A percentile compares a stretch with the other conserved stretches of the same genome.
Conservation (phyloP, 2,888 invertebrate genomes). For the Heterodera filipjevi region DNA sequence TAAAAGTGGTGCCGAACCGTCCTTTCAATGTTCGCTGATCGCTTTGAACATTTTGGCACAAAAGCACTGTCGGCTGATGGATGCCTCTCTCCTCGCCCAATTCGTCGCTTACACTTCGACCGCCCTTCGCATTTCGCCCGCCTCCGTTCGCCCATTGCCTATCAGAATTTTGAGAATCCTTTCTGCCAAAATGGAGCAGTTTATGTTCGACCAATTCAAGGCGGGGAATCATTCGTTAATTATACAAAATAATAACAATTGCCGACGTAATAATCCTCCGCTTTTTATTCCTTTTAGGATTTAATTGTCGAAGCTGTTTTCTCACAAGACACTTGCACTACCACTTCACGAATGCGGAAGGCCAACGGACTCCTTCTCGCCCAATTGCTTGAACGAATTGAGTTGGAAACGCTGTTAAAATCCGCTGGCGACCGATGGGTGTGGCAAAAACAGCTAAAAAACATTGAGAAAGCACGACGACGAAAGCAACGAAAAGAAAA, state of each 20-base stretch:
- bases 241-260: too few species aligned
- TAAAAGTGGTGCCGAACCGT: slow-evolving; percentile 25
- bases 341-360: slow-evolving; percentile 53
- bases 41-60: slow-evolving; percentile 60
- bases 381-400: slow-evolving; percentile 58
- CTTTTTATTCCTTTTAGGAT: slow-evolving; percentile 42
- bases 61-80: slow-evolving; percentile 48
- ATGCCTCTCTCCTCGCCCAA: slow-evolving; percentile 33
- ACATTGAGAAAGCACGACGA: slow-evolving; percentile 52
- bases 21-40: slow-evolving; percentile 49
- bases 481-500: slow-evolving; percentile 28
- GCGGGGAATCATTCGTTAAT: slow-evolving; percentile 19
- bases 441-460: slow-evolving; percentile 59
- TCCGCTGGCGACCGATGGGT: slow-evolving; percentile 41
- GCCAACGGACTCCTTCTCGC: slow-evolving; percentile 60
- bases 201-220: slow-evolving; percentile 56
- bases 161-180: slow-evolving; percentile 57
- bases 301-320: slow-evolving; percentile 55
- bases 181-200: slow-evolving; percentile 54
- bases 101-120: slow-evolving; percentile 6
- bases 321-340: slow-evolving; percentile 50
- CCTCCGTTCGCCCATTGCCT: slow-evolving; percentile 43
- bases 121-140: slow-evolving; percentile 26
- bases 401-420: slow-evolving; percentile 50
- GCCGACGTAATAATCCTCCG: too few species aligned